Base-by-base conservation (phyloP, 2,113 vertebrate genomes). In the Archocentrus centrarchus region DNA sequence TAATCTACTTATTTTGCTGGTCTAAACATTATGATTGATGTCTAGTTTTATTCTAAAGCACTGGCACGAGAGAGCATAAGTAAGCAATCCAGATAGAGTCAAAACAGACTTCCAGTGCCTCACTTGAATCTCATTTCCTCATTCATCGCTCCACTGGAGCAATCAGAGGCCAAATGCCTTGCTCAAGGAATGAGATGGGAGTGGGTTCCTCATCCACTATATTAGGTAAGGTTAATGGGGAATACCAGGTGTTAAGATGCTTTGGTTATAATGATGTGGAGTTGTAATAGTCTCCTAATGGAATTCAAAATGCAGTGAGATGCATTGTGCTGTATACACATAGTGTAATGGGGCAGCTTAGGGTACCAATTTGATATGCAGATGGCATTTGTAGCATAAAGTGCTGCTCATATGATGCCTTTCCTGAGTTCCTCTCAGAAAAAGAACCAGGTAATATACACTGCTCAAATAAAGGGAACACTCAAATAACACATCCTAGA, bases 81-180 rank as follows among this genome's bases (percentile, higher is more conserved):
- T 86, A 89, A 81, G 77, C 61, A 83, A 89, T 87, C 32, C 73
- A 53, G 50, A 77, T 80, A 47, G 24, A 77, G 27, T 76, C 18
- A 68, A 82, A 75, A 57, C 59, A 86, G 63, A 50, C 47, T 6
- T 64, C 44, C 70, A 57, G 32, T 79, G 30, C 66, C 47, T 79
- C 53, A 70, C 39, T 80, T 80, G 44, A 79, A 80, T 83, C 86
- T 85, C 62, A 88, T 85, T 89, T 88, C 80, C 86, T 87, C 41
- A 82, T 86, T 86, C 79, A 57, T 55, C 82, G 84, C 89, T 88
- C 86, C 87, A 81, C 63, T 82, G 84, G 82, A 84, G 88, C 89
- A 84, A 81, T 87, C 82, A 86, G 59, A n/a, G 60, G 80, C 82
- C 89, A 91, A 90, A 85, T 90, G 90, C 89, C 86, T 93, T 87